Evolutionary conservation across 2,888 invertebrate genomes (phyloP), one percentile per base, ranked within the genome.

Genomic region (Hoplodrina ambigua): DNA sequence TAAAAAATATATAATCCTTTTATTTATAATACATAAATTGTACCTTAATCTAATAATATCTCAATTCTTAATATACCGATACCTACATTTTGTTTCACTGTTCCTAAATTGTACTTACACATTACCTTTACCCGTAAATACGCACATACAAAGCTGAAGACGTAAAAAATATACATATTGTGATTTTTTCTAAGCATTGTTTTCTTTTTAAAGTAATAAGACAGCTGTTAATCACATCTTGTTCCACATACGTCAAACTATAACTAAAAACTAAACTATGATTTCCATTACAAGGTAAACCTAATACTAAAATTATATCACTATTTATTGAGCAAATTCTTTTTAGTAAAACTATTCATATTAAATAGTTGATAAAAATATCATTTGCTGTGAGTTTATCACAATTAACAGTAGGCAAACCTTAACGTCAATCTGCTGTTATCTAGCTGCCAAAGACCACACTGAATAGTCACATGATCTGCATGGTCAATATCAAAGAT

Each of bases 41-140:
- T 54, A 68, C 5, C 20, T 55, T 55, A 75, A 1, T 17, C n/a
- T 52, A 53, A 17, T 6, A 25, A 15, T 25, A 19, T 60, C 20
- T 2, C 2, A 46, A 67, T 15, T 0, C 4, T 20, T 37, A 46
- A n/a, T 1, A 20, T n/a, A 54, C 11, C 17, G 11, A n/a, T 5
- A 1, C 6, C 30, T 17, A 30, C 8, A n/a, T 5, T 30, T 7
- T 5, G 5, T 33, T 58, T 11, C 4, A 3, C 19, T 20, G 46
- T 46, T 33, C 17, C 50, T 15, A 49, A 74, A 67, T 65, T 69
- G 7, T 11, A 50, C 49, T 2, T 50, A 33, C 2, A 49, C 2
- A 49, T 55, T 44, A 72, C 78, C 72, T 33, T 15, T 49, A 78
- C 60, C 61, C 72, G 53, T 61, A 78, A 78, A 78, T 60, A 52